These are phyloP conservation scores for Heliconius himera DNA, from an alignment of 1,140 invertebrate genomes.

Conservation along the genomic window DNA sequence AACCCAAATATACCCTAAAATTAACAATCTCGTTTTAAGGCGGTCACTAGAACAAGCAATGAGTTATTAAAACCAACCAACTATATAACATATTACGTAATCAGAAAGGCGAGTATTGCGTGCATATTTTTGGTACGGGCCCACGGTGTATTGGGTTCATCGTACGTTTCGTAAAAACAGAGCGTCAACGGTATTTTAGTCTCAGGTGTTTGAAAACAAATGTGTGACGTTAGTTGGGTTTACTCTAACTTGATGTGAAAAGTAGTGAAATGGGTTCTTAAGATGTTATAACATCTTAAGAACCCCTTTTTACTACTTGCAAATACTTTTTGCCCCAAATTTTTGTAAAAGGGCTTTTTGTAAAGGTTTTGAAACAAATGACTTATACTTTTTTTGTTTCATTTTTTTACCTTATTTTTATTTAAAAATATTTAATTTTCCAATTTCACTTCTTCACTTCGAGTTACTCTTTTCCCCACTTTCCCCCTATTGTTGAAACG, in stretches of 20 bases:
- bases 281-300: no score
- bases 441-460: no score
- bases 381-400: neutral
- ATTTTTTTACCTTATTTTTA: neutral
- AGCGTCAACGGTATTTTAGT: conserved; percentile 21
- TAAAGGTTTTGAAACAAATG: neutral
- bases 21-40: neutral
- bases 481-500: no score
- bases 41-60: neutral
- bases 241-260: neutral
- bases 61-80: conserved; percentile 7
- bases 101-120: conserved; percentile 19
- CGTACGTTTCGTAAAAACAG: conserved; percentile 22
- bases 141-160: neutral
- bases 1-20: neutral
- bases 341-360: neutral
- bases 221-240: neutral
- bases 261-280: neutral
- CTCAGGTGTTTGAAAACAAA: conserved; percentile 27
- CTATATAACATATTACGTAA: conserved; percentile 19
- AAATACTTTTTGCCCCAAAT: neutral
- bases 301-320: no score
- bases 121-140: conserved; percentile 12
- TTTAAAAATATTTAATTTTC: no score
- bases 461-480: no score